A percentile compares a stretch with the other conserved stretches of the same genome.
phyloP scores from a whole-genome alignment of 2,888 invertebrate species.

The Teleiodes luculella region DNA sequence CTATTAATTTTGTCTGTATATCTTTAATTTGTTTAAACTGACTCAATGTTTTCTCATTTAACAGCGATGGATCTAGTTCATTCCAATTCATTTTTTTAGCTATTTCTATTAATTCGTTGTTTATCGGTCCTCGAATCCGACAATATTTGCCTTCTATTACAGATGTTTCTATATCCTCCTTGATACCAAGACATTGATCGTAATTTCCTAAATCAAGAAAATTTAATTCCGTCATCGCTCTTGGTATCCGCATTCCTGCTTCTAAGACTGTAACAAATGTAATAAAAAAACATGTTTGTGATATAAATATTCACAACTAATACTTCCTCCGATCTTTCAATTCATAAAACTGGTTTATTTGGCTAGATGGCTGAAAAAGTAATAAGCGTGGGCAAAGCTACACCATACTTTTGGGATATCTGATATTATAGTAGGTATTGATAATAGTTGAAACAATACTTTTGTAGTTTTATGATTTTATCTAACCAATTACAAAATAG shows the following conservation, averaged over 20 bases:
- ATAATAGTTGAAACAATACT: too few species aligned
- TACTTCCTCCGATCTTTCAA: too few species aligned
- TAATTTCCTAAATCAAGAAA: constrained; percentile 41
- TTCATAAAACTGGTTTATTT: too few species aligned
- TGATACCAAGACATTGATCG: constrained; percentile 40
- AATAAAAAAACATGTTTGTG: too few species aligned
- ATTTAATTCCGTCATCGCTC: constrained; percentile 35
- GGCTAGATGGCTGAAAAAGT: too few species aligned
- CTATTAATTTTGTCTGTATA: neutral
- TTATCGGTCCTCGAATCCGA: constrained; percentile 24
- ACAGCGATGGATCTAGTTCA: constrained; percentile 5
- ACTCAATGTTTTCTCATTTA: constrained; percentile 15
- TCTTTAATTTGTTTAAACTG: constrained; percentile 5
- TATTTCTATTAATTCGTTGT: neutral
- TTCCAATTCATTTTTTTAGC: neutral
- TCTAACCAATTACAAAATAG: too few species aligned
- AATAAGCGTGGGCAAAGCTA: too few species aligned
- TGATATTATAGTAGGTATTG: too few species aligned
- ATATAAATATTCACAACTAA: too few species aligned
- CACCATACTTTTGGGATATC: too few species aligned
- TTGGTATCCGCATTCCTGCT: constrained; percentile 39
- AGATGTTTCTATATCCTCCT: constrained; percentile 23
- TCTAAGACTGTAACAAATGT: constrained; percentile 33
- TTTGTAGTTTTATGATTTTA: too few species aligned
- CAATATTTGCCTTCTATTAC: constrained; percentile 50